A percentile compares a stretch with the other conserved stretches of the same genome.
These are phyloP conservation scores for Chrosomus eos DNA, from an alignment of 2,797 vertebrate genomes.

Conservation along the genomic window DNA sequence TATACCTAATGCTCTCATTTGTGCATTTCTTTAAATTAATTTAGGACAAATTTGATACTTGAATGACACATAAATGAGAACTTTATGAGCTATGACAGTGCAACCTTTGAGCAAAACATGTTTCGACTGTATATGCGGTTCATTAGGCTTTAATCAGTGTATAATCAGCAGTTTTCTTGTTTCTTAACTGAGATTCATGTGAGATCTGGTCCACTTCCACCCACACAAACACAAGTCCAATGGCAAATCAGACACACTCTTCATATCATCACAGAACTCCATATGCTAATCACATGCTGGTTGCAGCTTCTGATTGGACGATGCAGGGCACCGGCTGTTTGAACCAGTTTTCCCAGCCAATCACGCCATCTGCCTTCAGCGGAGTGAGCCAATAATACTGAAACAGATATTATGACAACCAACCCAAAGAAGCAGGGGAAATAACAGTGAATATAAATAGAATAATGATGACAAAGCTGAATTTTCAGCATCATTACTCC, in stretches of 20 bases:
- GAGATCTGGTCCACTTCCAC: conserved; percentile 58
- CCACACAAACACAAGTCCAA: conserved; percentile 8
- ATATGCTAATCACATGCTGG: conserved; percentile 55
- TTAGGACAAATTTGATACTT: background rate
- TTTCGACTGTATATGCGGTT: conserved; percentile 38
- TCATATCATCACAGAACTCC: conserved; percentile 39
- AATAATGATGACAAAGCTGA: too few relatives aligned
- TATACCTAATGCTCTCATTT: background rate
- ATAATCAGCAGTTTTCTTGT: conserved; percentile 76
- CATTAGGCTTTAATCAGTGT: conserved; percentile 73
- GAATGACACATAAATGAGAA: background rate
- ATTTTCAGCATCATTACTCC: background rate
- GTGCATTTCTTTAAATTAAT: background rate
- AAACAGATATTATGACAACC: conserved; percentile 26
- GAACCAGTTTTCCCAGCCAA: conserved; percentile 36
- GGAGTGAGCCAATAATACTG: conserved; percentile 25
- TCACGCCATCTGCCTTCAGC: conserved; percentile 40
- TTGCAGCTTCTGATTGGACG: conserved; percentile 42
- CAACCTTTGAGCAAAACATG: background rate
- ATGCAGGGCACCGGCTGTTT: conserved; percentile 10
- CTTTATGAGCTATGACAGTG: background rate
- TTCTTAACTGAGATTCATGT: conserved; percentile 67
- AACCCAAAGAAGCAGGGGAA: conserved; percentile 3
- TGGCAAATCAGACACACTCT: conserved; percentile 8
- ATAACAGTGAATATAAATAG: background rate